Base-by-base conservation (phyloP, 2,888 invertebrate genomes). In the Apodemia hepburni region DNA sequence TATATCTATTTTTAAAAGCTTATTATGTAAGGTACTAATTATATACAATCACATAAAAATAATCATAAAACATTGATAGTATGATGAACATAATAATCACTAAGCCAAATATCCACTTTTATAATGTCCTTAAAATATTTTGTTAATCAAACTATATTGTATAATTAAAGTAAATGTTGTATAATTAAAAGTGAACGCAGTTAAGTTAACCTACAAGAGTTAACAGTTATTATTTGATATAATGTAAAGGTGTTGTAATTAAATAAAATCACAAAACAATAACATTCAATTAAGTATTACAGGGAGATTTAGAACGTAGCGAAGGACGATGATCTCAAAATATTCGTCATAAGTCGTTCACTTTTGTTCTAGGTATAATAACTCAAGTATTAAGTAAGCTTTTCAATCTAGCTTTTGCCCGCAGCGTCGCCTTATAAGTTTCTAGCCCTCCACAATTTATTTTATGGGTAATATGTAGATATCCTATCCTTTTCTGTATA, bases 281-380 rank as follows among this genome's bases (percentile, higher is more conserved):
- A 51, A 18, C 51, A 12, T 9, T 51, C 51, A 12, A 6, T 38
- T 38, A 15, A 4, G 15, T 22, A 18, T 6, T 22, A 51, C 12
- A 22, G 51, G 15, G 51, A 12, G 3, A 49, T 49, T 49, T 49
- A 49, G 47, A 22, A 51, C 12, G 22, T 51, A 18, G 51, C 51
- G 51, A 51, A 51, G 51, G 51, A 51, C 51, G 18, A 27, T 51
- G 51, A 51, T 51, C 51, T 51, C 51, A 51, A 51, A 42, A 51
- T 51, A 51, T 51, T 51, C 51, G 51, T 51, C 51, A 51, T 51
- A 22, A 27, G 51, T 51, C 18, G 51, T 12, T 51, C 22, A 11
- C 22, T 51, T 51, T 51, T 51, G 51, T 11, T 51, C 38, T 42
- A 42, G 35, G 35, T 12, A 42, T 42, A 15, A 15, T 3, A 42